Conservation (phyloP, 2,797 vertebrate species). For the Siniperca scherzeri region DNA sequence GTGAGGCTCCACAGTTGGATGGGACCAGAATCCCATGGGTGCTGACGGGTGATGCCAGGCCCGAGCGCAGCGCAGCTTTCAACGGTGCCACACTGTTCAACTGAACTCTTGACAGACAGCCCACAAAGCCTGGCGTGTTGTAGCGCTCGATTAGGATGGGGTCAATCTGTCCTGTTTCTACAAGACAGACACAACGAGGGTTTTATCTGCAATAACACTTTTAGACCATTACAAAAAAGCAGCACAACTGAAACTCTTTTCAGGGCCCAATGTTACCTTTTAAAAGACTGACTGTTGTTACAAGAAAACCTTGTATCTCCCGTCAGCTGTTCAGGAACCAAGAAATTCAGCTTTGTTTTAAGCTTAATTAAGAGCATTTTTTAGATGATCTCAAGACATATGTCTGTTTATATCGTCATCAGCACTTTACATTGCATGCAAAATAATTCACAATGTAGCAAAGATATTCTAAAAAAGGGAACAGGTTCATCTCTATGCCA, state of each 20-base stretch:
- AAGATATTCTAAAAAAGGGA: neutral
- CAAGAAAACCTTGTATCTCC: neutral
- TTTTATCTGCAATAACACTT: neutral
- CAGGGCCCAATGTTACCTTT: neutral
- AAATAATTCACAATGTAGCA: too few relatives aligned
- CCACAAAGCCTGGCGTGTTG: constrained; percentile 96
- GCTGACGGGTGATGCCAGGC: constrained; percentile 88
- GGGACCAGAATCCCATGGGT: constrained; percentile 94
- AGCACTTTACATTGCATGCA: neutral
- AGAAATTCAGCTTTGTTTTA: neutral
- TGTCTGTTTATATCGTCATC: neutral
- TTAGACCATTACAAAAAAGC: neutral
- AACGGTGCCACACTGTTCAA: constrained; percentile 93
- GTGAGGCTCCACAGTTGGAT: constrained; percentile 97
- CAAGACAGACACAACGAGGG: neutral
- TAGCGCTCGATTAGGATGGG: constrained; percentile 93
- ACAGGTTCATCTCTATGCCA: neutral
- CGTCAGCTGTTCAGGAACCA: neutral
- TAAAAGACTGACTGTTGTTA: neutral
- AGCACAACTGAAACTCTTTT: neutral
- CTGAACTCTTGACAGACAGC: constrained; percentile 95
- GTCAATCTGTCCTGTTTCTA: constrained; percentile 96
- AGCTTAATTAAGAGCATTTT: neutral
- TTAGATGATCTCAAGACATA: neutral
- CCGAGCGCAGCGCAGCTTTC: constrained; percentile 91